Evolutionary conservation across 2,888 invertebrate genomes (phyloP), one percentile per base, ranked within the genome.

Genomic region (Habrosyne pyritoides): DNA sequence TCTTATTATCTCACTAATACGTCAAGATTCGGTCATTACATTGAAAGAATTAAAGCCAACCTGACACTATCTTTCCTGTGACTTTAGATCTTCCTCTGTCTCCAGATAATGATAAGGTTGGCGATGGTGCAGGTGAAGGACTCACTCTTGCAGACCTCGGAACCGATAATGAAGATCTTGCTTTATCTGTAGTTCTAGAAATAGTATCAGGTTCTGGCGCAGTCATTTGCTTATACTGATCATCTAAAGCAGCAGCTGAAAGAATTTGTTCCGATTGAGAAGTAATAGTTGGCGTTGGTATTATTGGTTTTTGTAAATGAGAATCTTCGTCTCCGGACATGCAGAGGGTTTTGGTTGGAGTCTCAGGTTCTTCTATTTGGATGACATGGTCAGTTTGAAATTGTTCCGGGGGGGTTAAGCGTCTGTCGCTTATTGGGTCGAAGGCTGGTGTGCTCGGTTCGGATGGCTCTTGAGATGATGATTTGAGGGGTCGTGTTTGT

Each of bases 21-120:
- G 84, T 85, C 81, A 61, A 67, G 63, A 53, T 60, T 67, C 69
- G 55, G 60, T 61, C 60, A 57, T 52, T 53, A 51, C 47, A 33
- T 52, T 54, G 52, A 10, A 47, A 18, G 7, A 42, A 18, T 90
- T 93, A 96, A 54, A 96, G 93, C 96, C 96, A 96, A 1, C 96
- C 96, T 14, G 96, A 94, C 60, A 96, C 94, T 63, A 95, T 93
- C 84, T 94, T 95, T 0, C 96, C 96, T 0, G 96, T 96, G 0
- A 95, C 94, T 74, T 94, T 95, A 2, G 96, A 96, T 76, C 94
- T 95, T 10, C 96, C 96, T 57, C 93, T 94, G 56, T 93, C 94
- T 30, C 93, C 48, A 47, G 86, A 79, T 46, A 85, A 65, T 22
- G 64, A 63, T 0, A 93, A 61, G 69, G 50, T 50, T 10, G 89